phyloP scores from a whole-genome alignment of 1,140 invertebrate species.

The Gryon sp. region DNA sequence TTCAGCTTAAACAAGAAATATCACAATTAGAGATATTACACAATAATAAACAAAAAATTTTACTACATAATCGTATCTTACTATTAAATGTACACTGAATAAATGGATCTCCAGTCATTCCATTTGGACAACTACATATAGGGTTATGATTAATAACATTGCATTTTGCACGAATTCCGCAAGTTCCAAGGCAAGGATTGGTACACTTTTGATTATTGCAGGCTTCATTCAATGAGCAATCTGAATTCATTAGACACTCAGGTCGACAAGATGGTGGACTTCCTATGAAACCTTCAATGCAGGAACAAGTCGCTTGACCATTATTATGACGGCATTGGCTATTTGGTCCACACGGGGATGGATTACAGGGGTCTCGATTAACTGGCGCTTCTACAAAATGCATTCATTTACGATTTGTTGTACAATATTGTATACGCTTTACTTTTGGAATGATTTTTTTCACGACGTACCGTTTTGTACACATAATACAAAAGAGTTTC shows the following conservation, averaged over 20 bases:
- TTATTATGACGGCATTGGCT: slow-evolving; percentile 81
- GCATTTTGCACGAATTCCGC: slow-evolving; percentile 81
- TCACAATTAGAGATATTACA: no score
- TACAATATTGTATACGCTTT: no score
- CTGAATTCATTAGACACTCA: slow-evolving; percentile 84
- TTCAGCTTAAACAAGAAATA: slow-evolving; percentile 46
- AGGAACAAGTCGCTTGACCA: slow-evolving; percentile 76
- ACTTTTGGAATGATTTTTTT: not conserved
- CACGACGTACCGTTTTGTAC: slow-evolving; percentile 63
- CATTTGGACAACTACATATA: slow-evolving; percentile 69
- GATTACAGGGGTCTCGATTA: slow-evolving; percentile 79
- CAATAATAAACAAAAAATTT: no score
- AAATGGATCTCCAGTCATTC: slow-evolving; percentile 81
- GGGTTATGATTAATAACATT: slow-evolving; percentile 77
- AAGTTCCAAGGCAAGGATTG: slow-evolving; percentile 84
- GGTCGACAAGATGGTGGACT: slow-evolving; percentile 83
- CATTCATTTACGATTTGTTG: no score
- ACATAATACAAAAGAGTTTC: slow-evolving; percentile 81
- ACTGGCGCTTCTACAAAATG: slow-evolving; percentile 29
- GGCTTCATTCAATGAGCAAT: slow-evolving; percentile 82
- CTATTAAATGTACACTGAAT: slow-evolving; percentile 79
- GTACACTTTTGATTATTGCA: slow-evolving; percentile 84
- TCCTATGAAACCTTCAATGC: slow-evolving; percentile 82
- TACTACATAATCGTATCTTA: slow-evolving; percentile 73
- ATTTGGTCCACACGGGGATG: slow-evolving; percentile 84